Percentiles rank a stretch among this genome's conserved stretches.
phyloP scores from a whole-genome alignment of 2,888 invertebrate genomes.

The Nemapogon koenigi region DNA sequence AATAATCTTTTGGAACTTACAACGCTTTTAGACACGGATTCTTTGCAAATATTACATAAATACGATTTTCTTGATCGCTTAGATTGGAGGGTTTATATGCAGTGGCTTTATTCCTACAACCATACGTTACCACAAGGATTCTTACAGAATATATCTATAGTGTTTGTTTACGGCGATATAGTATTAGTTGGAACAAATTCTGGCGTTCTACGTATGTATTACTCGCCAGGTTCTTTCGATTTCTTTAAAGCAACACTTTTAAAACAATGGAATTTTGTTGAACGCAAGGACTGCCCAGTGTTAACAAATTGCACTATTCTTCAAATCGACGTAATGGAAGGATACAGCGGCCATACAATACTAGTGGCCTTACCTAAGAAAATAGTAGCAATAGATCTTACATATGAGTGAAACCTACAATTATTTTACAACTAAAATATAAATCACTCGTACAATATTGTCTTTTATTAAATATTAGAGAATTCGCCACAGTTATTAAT shows the following conservation, averaged over 20 bases:
- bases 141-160: constrained; percentile 29
- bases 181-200: constrained; percentile 40
- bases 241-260: constrained; percentile 31
- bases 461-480: no score
- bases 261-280: constrained; percentile 39
- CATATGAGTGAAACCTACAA: constrained; percentile 21
- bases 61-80: constrained; percentile 37
- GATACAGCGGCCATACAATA: constrained; percentile 33
- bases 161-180: constrained; percentile 36
- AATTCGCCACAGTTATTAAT: no score
- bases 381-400: constrained; percentile 34
- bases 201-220: constrained; percentile 39
- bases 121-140: constrained; percentile 30
- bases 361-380: constrained; percentile 47
- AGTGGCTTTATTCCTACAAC: constrained; percentile 33
- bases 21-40: constrained; percentile 21
- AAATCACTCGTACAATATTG: no score
- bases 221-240: constrained; percentile 37
- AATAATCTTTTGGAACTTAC: constrained; percentile 19
- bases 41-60: constrained; percentile 23
- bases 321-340: constrained; percentile 37
- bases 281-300: constrained; percentile 32
- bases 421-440: no score
- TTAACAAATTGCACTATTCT: constrained; percentile 33
- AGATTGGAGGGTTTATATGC: constrained; percentile 37